These are phyloP conservation scores for Ephydatia muelleri DNA, from an alignment of 37 sponge, comb jelly and placozoan genomes.

Conservation along the genomic window DNA sequence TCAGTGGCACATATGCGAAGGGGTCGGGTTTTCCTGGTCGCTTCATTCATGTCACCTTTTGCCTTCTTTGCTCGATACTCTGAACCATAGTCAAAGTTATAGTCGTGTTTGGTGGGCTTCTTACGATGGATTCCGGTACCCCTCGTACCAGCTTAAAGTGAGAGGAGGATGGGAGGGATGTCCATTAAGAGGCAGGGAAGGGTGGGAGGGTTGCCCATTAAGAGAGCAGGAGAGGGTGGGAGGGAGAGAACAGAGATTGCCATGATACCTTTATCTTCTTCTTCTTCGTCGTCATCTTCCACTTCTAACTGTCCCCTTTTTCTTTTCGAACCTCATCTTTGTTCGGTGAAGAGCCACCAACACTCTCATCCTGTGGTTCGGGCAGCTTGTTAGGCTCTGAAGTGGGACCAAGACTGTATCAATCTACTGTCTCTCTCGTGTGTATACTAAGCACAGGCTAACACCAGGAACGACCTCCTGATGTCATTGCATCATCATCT, in stretches of 20 bases:
- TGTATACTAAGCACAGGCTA: not conserved
- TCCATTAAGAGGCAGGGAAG: not conserved
- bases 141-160: not conserved
- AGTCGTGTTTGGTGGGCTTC: constrained; percentile 29
- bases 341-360: too few relatives aligned
- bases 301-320: not conserved
- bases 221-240: too few relatives aligned
- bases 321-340: not conserved
- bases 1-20: constrained; percentile 95
- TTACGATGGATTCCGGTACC: constrained; percentile 52
- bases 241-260: too few relatives aligned
- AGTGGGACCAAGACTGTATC: not conserved
- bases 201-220: too few relatives aligned
- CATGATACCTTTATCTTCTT: not conserved
- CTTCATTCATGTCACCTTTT: constrained; percentile 91
- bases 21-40: constrained; percentile 83
- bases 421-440: not conserved
- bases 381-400: not conserved
- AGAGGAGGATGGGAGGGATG: not conserved
- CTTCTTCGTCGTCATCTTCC: not conserved
- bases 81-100: constrained; percentile 46
- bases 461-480: constrained; percentile 4
- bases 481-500: constrained; percentile 11
- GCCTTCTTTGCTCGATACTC: constrained; percentile 81
- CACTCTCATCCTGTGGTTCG: not conserved